Base-by-base conservation (phyloP, 2,888 invertebrate genomes). In the Allacma fusca region DNA sequence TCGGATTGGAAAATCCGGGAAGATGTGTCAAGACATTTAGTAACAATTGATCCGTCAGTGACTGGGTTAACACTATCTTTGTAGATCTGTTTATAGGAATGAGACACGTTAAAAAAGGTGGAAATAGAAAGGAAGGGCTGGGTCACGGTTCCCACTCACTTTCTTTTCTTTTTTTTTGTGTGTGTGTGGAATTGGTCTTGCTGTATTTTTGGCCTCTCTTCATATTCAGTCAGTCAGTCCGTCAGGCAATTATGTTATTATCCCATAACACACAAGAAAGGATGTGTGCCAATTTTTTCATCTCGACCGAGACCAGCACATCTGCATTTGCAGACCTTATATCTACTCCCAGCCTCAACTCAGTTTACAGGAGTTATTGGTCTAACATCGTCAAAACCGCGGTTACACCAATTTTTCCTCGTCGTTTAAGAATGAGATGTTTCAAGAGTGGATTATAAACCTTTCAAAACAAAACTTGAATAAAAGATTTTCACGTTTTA, bases 81-180 rank as follows among this genome's bases (percentile, higher is more conserved):
- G n/a, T n/a, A n/a, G n/a, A n/a, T n/a, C n/a, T n/a, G n/a, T n/a
- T n/a, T n/a, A n/a, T n/a, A n/a, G n/a, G n/a, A n/a, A n/a, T n/a
- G n/a, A n/a, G n/a, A n/a, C n/a, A n/a, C n/a, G n/a, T 34, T 4
- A 34, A 34, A 34, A 34, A 34, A 34, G 34, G 34, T 34, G 34
- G 12, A 68, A 34, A 68, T 16, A n/a, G 71, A 78, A 78, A 75
- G 75, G 76, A 78, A 77, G 78, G 80, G 76, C 78, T 78, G 78
- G 76, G 78, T 80, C 80, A 78, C 43, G 78, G 78, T 74, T 76
- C 72, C 44, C 76, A 70, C 76, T 78, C 72, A 78, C 79, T 81
- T 79, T 81, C 77, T 69, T 75, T 77, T 77, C 50, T 59, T 59
- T 57, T 16, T 9, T 9, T 50, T n/a, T 50, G 43, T 76, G 57